Conservation (phyloP, 1,140 invertebrate genomes). For the Apolygus lucorum region DNA sequence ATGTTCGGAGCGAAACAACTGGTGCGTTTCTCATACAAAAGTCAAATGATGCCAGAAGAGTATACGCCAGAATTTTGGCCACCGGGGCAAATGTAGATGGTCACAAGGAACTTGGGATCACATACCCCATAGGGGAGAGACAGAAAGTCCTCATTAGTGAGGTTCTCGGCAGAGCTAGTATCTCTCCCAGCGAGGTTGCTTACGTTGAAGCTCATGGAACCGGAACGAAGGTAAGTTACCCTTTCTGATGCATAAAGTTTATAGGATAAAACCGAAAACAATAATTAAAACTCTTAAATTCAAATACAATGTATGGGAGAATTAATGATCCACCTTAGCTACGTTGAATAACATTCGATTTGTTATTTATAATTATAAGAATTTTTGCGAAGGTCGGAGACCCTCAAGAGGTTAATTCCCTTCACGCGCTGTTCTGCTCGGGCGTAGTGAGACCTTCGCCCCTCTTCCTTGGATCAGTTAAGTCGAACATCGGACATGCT, state of each 20-base stretch:
- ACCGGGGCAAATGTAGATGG: constrained; percentile 85
- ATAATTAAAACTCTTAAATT: background rate
- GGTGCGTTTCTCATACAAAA: constrained; percentile 76
- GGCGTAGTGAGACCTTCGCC: constrained; percentile 68
- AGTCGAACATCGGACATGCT: constrained; percentile 96
- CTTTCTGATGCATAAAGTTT: too few relatives aligned
- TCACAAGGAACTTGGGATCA: constrained; percentile 80
- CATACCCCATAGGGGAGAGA: constrained; percentile 77
- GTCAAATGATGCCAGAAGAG: constrained; percentile 57
- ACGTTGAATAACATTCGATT: too few relatives aligned
- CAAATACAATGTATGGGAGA: background rate
- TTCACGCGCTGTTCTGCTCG: constrained; percentile 84
- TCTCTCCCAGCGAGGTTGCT: constrained; percentile 69
- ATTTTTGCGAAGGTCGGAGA: constrained; percentile 70
- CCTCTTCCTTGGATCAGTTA: constrained; percentile 87
- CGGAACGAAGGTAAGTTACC: constrained; percentile 65
- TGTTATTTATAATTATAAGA: too few relatives aligned
- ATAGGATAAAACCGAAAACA: too few relatives aligned
- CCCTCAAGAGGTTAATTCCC: constrained; percentile 90
- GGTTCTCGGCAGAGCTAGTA: constrained; percentile 67
- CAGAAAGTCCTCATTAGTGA: constrained; percentile 80
- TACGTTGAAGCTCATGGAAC: constrained; percentile 96
- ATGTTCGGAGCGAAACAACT: constrained; percentile 82
- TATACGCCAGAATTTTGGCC: constrained; percentile 79
- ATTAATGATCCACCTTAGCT: background rate